Percentiles rank a stretch among this genome's conserved stretches.
These are phyloP conservation scores for Mycalesis mineus DNA, from an alignment of 2,888 invertebrate species.

Conservation along the genomic window DNA sequence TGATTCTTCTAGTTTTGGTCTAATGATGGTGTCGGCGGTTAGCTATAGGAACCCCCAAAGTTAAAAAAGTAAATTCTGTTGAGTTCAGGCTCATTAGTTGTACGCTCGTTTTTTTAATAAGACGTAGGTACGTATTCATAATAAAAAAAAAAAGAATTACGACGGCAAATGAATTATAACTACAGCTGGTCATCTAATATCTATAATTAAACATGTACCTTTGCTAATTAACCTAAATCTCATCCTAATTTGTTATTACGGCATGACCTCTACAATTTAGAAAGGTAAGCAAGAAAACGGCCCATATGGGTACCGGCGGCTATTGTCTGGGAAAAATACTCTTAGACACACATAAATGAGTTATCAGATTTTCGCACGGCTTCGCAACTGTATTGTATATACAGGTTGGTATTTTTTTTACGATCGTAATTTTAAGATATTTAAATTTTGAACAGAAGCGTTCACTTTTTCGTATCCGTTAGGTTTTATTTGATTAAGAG, in stretches of 20 bases:
- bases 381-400: slow-evolving; percentile 56
- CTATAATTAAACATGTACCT: slow-evolving; percentile 7
- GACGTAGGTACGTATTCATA: no score
- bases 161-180: no score
- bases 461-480: slow-evolving; percentile 17
- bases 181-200: no score
- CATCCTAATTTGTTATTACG: slow-evolving; percentile 24
- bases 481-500: slow-evolving; percentile 5
- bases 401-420: slow-evolving; percentile 48
- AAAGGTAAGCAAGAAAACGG: slow-evolving; percentile 43
- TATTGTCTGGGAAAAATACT: slow-evolving; percentile 62
- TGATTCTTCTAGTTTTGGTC: no score
- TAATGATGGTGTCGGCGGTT: no score
- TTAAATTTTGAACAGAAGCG: slow-evolving; percentile 15
- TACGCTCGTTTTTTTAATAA: no score
- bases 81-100: no score
- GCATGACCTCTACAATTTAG: slow-evolving; percentile 42
- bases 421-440: slow-evolving; percentile 14
- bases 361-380: slow-evolving; percentile 77
- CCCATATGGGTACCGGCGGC: slow-evolving; percentile 39
- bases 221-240: slow-evolving; percentile 26
- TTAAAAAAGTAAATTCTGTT: no score
- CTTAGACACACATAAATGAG: slow-evolving; percentile 67
- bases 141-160: no score
- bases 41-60: no score